These are phyloP conservation scores for Athrips mouffetella DNA, from an alignment of 2,888 invertebrate species.

Conservation along the genomic window DNA sequence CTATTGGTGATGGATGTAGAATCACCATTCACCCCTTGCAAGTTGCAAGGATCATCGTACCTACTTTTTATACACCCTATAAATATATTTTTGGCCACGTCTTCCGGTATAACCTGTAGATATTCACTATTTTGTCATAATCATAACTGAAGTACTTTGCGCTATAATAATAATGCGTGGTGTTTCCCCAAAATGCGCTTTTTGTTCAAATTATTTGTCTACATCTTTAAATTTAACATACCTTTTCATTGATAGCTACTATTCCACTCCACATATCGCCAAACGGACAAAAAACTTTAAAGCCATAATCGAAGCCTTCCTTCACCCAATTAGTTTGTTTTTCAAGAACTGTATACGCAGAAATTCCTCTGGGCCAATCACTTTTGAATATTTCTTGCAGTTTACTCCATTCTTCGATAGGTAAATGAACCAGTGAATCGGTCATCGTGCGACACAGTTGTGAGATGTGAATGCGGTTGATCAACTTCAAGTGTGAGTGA, in stretches of 20 bases:
- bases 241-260: constrained; percentile 48
- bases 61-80: too few species aligned
- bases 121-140: too few species aligned
- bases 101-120: too few species aligned
- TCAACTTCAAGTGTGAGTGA: background rate
- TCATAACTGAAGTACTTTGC: too few species aligned
- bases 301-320: constrained; percentile 36
- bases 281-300: constrained; percentile 59
- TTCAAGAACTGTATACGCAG: constrained; percentile 51
- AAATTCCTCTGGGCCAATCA: constrained; percentile 47
- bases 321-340: constrained; percentile 48
- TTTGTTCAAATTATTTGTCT: too few species aligned
- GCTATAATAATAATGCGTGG: background rate
- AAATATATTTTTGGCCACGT: too few species aligned
- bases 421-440: constrained; percentile 24
- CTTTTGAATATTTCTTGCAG: constrained; percentile 34
- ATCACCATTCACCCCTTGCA: too few species aligned
- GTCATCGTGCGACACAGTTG: background rate
- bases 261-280: constrained; percentile 57
- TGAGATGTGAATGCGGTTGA: background rate
- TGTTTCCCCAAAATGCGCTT: background rate
- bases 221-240: constrained; percentile 23
- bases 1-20: too few species aligned
- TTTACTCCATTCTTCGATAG: constrained; percentile 37
- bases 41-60: too few species aligned